Conservation (phyloP, 2,888 invertebrate genomes). For the Globia sparganii region DNA sequence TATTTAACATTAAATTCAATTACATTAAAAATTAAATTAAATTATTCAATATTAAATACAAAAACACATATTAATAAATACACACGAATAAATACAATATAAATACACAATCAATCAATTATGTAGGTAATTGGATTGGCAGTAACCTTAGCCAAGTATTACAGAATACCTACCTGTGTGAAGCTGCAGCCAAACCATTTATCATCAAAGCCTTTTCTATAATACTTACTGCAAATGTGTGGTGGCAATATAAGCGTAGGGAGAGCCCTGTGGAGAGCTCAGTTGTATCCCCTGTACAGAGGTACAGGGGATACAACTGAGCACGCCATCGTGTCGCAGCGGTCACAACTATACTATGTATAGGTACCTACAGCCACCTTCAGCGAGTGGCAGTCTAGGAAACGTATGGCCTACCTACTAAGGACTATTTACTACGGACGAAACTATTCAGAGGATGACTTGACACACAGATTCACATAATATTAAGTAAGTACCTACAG, state of each 20-base stretch:
- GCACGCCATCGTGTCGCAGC: slow-evolving; percentile 32
- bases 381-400: slow-evolving; percentile 2
- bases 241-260: not conserved
- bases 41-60: no score
- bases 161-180: not conserved
- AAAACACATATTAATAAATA: no score
- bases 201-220: not conserved
- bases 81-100: no score
- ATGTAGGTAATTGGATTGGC: not conserved
- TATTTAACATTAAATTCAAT: no score
- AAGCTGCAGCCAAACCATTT: not conserved
- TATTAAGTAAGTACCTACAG: not conserved
- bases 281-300: no score
- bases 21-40: no score
- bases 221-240: not conserved
- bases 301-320: not conserved
- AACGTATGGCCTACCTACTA: not conserved
- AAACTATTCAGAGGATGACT: not conserved
- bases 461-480: not conserved
- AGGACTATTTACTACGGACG: not conserved
- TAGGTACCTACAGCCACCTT: slow-evolving; percentile 13
- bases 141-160: not conserved
- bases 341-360: slow-evolving; percentile 2
- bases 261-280: no score
- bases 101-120: no score